Base-by-base conservation (phyloP, 2,888 invertebrate species). In the Malthinus seriepunctatus region DNA sequence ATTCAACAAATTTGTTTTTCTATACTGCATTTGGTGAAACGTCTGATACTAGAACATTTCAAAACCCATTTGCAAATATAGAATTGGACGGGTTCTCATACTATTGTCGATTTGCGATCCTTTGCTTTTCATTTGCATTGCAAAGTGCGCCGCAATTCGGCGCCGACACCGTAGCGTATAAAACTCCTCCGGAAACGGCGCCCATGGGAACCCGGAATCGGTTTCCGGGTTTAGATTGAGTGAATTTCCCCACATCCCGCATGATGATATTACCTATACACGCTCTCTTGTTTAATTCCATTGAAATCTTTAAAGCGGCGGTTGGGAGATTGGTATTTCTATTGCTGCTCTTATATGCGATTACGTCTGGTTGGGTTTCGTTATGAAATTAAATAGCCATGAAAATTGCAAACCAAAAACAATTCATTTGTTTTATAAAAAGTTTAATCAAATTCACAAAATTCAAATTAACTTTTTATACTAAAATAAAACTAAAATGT, bases 171-270 rank as follows among this genome's bases (percentile, higher is more conserved):
- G 68, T 66, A 72, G 71, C 73, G 73, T 73, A 74, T 76, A 76
- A 78, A 75, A 77, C 74, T 75, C 73, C 71, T 69, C 72, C 69
- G 70, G 72, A 67, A 76, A 77, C 75, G 73, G 75, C 73, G 73
- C 77, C 76, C 77, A 63, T 66, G 76, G 76, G 77, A 76, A 65
- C 66, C 67, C 68, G 72, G 78, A 77, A 78, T 77, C 77, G 77
- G 76, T 77, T 78, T 77, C 76, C 78, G 73, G 78, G 77, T 77
- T 78, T 77, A 76, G 78, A 78, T 78, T 78, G 77, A 78, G 77
- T 77, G 75, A 77, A 77, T 76, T 77, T 76, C 73, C 74, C 75
- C 74, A 73, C 73, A 73, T 71, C 73, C 71, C 70, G 71, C 70
- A 72, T 71, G 73, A 73, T 74, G 73, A 72, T 75, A 75, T 75